Evolutionary conservation across 2,113 vertebrate genomes (phyloP).

Genomic region (Amphilophus citrinellus): DNA sequence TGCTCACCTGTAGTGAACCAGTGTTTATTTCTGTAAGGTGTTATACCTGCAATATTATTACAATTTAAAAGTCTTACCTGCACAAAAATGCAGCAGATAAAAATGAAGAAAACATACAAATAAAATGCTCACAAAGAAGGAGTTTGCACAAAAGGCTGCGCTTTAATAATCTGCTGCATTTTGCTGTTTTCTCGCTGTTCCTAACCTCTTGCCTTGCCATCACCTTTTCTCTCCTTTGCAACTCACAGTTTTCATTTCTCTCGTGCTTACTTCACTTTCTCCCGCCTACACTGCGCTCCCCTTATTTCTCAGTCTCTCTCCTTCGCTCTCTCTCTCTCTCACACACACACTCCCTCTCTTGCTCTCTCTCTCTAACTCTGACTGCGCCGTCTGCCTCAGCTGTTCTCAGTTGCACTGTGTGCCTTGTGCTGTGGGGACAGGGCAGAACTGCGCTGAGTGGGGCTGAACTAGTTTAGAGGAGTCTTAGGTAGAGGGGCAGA

Average conservation of each 20-base stretch:
- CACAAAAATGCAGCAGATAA: neutral
- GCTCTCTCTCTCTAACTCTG: conserved; percentile 55
- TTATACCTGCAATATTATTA: neutral
- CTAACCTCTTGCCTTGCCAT: conserved; percentile 46
- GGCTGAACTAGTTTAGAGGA: conserved; percentile 62
- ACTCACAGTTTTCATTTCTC: conserved; percentile 64
- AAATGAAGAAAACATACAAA: neutral
- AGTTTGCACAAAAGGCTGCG: neutral
- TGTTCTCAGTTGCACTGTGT: conserved; percentile 78
- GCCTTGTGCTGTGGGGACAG: conserved; percentile 71
- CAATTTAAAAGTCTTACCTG: neutral
- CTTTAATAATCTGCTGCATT: neutral
- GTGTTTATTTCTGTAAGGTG: neutral
- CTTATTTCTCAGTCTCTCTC: conserved; percentile 48
- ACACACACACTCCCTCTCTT: conserved; percentile 17
- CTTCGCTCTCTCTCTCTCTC: conserved; percentile 22
- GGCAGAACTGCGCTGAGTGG: conserved; percentile 66
- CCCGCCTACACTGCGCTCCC: conserved; percentile 54
- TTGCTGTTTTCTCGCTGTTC: conserved; percentile 37
- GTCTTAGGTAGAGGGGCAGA: conserved; percentile 46
- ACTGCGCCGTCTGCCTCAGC: conserved; percentile 73
- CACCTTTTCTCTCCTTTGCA: conserved; percentile 37
- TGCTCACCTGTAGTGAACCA: neutral
- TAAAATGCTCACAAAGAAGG: neutral
- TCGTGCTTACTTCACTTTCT: conserved; percentile 57